Percentiles rank a stretch among this genome's conserved stretches.
Evolutionary conservation across 1,140 invertebrate genomes (phyloP).

Genomic region (Trichogramma pretiosum): DNA sequence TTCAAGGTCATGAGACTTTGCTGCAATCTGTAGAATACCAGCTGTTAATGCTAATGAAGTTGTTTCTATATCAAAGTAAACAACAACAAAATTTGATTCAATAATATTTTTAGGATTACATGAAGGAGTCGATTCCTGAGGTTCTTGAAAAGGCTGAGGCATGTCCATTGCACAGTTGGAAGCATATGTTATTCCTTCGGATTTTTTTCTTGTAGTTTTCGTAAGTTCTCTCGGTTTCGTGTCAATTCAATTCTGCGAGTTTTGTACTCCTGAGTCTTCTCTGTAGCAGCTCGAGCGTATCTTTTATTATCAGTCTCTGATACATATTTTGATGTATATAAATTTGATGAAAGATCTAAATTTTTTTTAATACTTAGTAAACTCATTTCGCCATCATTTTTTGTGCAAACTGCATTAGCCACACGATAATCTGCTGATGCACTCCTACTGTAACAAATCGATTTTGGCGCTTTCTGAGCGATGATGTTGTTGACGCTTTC

Average conservation of each 20-base stretch:
- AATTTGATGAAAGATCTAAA: conserved; percentile 1
- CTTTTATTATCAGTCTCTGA: background rate
- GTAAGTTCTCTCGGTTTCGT: conserved; percentile 7
- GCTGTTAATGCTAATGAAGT: conserved; percentile 10
- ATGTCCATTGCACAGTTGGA: conserved; percentile 13
- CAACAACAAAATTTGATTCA: conserved; percentile 3
- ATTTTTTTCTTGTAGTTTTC: conserved; percentile 16
- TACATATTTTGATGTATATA: background rate
- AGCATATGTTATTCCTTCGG: conserved; percentile 10
- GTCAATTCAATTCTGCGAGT: conserved; percentile 8
- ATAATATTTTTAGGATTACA: background rate
- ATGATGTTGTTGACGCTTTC: conserved; percentile 19
- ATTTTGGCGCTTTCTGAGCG: conserved; percentile 16
- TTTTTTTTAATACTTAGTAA: conserved; percentile 10
- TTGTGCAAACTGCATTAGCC: conserved; percentile 14
- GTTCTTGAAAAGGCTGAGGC: too few species aligned
- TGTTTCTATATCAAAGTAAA: conserved; percentile 21
- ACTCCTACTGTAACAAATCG: conserved; percentile 13
- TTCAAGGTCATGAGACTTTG: background rate
- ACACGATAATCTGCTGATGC: conserved; percentile 18
- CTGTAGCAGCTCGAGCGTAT: background rate
- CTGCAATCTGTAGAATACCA: conserved; percentile 22
- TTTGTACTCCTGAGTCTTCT: background rate
- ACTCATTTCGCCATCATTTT: conserved; percentile 17
- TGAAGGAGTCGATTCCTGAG: background rate